Base-by-base conservation (phyloP, 2,113 vertebrate genomes). In the Sinocyclocheilus rhinocerous region DNA sequence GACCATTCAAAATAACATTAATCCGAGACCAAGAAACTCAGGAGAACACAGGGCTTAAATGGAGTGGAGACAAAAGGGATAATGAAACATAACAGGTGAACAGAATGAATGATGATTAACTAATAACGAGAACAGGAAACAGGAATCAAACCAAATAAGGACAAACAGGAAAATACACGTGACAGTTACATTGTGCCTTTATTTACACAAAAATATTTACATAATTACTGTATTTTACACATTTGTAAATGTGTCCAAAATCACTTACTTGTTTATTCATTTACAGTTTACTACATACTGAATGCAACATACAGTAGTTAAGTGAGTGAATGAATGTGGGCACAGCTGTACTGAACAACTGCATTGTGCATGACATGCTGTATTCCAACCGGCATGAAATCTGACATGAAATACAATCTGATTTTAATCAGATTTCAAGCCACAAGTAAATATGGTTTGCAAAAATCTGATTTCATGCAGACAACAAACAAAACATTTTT, bases 371-470 rank as follows among this genome's bases (percentile, higher is more conserved):
- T 77, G 52, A 57, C 50, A 77, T 29, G 24, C 24, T 8, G 0
- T 55, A 18, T 36, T 20, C 29, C 20, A 59, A 39, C 57, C 3
- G 15, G 26, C 16, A 57, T 36, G 18, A n/a, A 57, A 78, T 39
- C 18, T 22, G 22, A 78, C 50, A 63, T 73, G 22, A 33, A 87
- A 81, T 42, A 45, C 82, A 39, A 33, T 42, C 48, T 55, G 22
- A 33, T 16, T 29, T 77, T 61, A 39, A 39, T 79, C 20, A n/a
- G 20, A 79, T 39, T n/a, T 61, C 20, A 61, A 42, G n/a, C 11
- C 11, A 42, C 29, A 79, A 39, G 16, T 18, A 36, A 39, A 61
- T 24, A 22, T 42, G 33, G 11, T 61, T 80, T 61, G 12, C 4
- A 61, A 80, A 80, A 24, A 57, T 57, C 16, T 1, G 16, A 57